Evolutionary conservation across 2,113 vertebrate genomes (phyloP).

Genomic region (Tapirus terrestris): DNA sequence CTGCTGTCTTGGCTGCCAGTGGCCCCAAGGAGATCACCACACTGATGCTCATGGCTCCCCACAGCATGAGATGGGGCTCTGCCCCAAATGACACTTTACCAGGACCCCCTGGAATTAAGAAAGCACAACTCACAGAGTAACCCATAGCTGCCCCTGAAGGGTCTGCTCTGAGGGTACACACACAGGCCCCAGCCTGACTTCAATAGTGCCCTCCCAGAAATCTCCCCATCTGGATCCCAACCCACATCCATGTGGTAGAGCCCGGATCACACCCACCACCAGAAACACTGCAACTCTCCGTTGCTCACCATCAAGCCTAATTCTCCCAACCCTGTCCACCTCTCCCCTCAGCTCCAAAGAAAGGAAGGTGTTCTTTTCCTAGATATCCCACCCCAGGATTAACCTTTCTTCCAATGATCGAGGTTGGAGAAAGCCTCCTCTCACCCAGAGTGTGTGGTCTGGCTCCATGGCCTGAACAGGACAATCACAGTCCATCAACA

Average conservation of each 20-base stretch:
- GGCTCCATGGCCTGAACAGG: too few species aligned
- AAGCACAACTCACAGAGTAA: background rate
- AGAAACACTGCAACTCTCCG: background rate
- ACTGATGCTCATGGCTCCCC: too few species aligned
- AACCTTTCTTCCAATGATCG: background rate
- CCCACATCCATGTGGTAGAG: background rate
- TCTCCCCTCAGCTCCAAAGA: too few species aligned
- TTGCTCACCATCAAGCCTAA: too few species aligned
- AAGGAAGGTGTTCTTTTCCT: too few species aligned
- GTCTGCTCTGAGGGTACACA: background rate
- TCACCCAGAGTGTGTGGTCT: fast-evolving
- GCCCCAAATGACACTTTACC: too few species aligned
- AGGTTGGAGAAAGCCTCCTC: background rate
- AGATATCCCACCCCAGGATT: fast-evolving
- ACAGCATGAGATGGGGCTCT: background rate
- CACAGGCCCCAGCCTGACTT: background rate
- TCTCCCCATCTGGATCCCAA: too few species aligned
- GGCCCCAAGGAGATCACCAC: background rate
- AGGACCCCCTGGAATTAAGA: background rate
- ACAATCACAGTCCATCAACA: background rate
- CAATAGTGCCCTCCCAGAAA: background rate
- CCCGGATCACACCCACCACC: background rate
- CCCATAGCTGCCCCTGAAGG: background rate
- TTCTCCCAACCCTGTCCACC: too few species aligned
- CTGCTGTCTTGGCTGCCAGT: too few species aligned